A percentile compares a stretch with the other conserved stretches of the same genome.
These are phyloP conservation scores for Planiliza haematocheilus DNA, from an alignment of 2,113 vertebrate genomes.

Conservation along the genomic window DNA sequence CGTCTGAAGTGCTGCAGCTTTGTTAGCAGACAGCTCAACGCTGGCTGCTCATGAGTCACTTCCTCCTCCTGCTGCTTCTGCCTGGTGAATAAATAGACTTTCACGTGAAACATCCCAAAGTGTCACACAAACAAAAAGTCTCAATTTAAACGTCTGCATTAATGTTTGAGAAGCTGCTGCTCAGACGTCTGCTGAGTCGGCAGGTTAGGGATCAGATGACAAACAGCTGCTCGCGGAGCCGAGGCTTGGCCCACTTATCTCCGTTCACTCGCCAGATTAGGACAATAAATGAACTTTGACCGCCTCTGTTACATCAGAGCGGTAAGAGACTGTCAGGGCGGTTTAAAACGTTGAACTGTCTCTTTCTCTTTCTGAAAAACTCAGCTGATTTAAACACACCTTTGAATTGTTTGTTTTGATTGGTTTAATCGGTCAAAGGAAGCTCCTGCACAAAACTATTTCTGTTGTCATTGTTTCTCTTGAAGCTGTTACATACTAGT, in stretches of 20 bases:
- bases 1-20: slow-evolving; percentile 7
- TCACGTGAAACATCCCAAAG: background rate
- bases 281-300: background rate
- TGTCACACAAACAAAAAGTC: no score
- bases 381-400: no score
- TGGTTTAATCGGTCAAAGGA: background rate
- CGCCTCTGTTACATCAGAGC: background rate
- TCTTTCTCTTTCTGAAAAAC: no score
- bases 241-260: background rate
- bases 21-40: background rate
- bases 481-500: no score
- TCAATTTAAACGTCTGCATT: no score
- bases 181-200: slow-evolving; percentile 32
- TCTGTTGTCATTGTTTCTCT: no score
- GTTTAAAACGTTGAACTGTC: no score
- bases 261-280: background rate
- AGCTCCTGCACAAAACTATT: no score
- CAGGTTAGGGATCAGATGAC: background rate
- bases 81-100: slow-evolving; percentile 1
- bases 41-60: slow-evolving; percentile 22
- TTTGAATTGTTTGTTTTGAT: background rate
- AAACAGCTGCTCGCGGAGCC: slow-evolving; percentile 2
- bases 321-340: no score
- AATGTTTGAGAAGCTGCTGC: background rate
- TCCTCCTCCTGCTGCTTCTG: background rate